Conservation (phyloP, 2,113 vertebrate genomes). For the Bubalus kerabau region DNA sequence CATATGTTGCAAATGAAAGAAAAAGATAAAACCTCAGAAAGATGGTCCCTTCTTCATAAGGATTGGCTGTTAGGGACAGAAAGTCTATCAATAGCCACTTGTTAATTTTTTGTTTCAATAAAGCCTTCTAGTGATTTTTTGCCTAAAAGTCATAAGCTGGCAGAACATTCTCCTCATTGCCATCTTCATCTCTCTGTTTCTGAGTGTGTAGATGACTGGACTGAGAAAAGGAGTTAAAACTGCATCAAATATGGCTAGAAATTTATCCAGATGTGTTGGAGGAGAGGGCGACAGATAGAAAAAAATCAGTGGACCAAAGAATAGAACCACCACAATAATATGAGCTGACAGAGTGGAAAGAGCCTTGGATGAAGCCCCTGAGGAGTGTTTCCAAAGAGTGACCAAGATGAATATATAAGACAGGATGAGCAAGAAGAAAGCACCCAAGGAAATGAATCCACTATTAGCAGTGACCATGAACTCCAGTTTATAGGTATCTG, state of each 20-base stretch:
- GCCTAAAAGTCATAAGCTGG: not conserved
- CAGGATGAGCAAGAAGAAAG: not conserved
- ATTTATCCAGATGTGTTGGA: slow-evolving; percentile 35
- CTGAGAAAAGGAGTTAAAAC: slow-evolving; percentile 57
- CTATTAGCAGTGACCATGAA: not conserved
- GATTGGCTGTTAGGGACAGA: not conserved
- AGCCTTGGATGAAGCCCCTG: not conserved
- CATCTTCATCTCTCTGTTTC: slow-evolving; percentile 45
- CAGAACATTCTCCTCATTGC: slow-evolving; percentile 26
- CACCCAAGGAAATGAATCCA: not conserved
- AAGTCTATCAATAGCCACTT: not conserved
- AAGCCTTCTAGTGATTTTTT: not conserved
- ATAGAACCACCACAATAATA: slow-evolving; percentile 31
- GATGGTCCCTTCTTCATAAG: not conserved
- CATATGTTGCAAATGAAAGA: not conserved
- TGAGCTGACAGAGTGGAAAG: slow-evolving; percentile 28
- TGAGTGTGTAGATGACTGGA: slow-evolving; percentile 59
- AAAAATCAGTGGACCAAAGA: slow-evolving; percentile 42
- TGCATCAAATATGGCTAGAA: slow-evolving; percentile 62
- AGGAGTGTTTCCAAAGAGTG: not conserved
- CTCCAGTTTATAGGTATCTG: not conserved
- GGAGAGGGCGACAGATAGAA: slow-evolving; percentile 43
- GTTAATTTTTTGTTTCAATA: not conserved
- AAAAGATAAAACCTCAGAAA: not conserved
- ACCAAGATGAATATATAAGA: not conserved